Base-by-base conservation (phyloP, 2,797 vertebrate species). In the Sebastes elongatus region DNA sequence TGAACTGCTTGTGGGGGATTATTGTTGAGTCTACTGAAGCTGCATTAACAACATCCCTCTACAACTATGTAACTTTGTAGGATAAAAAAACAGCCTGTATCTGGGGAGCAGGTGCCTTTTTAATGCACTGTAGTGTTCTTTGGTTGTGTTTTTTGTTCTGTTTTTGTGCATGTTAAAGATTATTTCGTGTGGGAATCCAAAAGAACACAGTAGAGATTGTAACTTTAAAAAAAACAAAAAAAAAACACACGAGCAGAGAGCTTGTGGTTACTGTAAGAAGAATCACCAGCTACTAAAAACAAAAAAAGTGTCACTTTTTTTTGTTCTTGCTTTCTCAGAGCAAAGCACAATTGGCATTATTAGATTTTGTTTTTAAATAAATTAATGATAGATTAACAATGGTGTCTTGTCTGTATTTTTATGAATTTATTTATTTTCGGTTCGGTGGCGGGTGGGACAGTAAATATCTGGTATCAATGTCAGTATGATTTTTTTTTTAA, bases 321-420 rank as follows among this genome's bases (percentile, higher is more conserved):
- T 83, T 86, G 80, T 91, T 92, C 46, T 88, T 88, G 92, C 93
- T 94, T 85, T 85, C 72, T 77, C 13, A 9, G 74, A 85, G 85
- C 86, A 88, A 93, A 94, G 94, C 93, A 94, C 94, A 94, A 90
- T 83, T 93, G 93, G 92, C 89, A 92, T 93, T 81, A 91, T 71
- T 89, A 88, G 79, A 69, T 88, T 87, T 85, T 93, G 85, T 94
- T 95, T 95, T 94, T 90, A 92, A 96, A 94, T 95, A 95, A 95
- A 95, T 93, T 84, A 92, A 90, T 88, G 55, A 88, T 93, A 89
- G 92, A 92, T 69, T 88, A 92, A 87, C 81, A 81, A 63, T 55
- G 8, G 25, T 46, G 25, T 77, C 11, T 18, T 78, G 76, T 88
- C 62, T 86, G 55, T 77, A 9, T 81, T 70, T 87, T 80, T 38